Conservation (phyloP, 2,888 invertebrate genomes). For the Polyommatus iphigenia region DNA sequence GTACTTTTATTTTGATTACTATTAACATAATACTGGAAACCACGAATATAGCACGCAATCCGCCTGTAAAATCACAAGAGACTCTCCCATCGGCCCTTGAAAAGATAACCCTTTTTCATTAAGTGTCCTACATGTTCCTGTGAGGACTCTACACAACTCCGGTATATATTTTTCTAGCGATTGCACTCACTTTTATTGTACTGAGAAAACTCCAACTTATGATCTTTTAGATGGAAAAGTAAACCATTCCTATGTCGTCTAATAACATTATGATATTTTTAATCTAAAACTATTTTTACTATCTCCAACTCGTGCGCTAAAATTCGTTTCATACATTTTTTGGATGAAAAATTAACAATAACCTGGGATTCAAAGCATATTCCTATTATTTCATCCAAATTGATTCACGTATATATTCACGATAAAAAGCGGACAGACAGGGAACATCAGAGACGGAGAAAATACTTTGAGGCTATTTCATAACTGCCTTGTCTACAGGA, state of each 20-base stretch:
- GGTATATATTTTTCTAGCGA: constrained; percentile 36
- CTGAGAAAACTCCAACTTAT: constrained; percentile 7
- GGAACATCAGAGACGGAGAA: too few species aligned
- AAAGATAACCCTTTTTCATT: constrained; percentile 48
- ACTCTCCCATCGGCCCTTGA: constrained; percentile 42
- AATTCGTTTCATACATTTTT: too few species aligned
- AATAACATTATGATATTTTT: background rate
- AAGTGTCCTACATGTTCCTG: constrained; percentile 43
- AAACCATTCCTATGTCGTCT: background rate
- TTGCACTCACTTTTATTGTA: constrained; percentile 35
- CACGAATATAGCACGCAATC: constrained; percentile 38
- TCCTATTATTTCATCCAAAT: too few species aligned
- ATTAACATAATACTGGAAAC: background rate
- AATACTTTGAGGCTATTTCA: too few species aligned
- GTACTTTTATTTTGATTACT: background rate
- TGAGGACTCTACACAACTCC: constrained; percentile 33
- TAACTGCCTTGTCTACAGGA: too few species aligned
- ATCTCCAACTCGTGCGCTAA: too few species aligned
- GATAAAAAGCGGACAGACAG: too few species aligned
- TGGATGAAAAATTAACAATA: too few species aligned
- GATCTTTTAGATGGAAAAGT: background rate
- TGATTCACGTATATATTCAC: too few species aligned
- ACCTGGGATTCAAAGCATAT: too few species aligned
- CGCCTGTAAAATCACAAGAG: constrained; percentile 44
- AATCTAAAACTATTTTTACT: too few species aligned